phyloP scores from a whole-genome alignment of 2,113 vertebrate species.

The Tachycineta bicolor region DNA sequence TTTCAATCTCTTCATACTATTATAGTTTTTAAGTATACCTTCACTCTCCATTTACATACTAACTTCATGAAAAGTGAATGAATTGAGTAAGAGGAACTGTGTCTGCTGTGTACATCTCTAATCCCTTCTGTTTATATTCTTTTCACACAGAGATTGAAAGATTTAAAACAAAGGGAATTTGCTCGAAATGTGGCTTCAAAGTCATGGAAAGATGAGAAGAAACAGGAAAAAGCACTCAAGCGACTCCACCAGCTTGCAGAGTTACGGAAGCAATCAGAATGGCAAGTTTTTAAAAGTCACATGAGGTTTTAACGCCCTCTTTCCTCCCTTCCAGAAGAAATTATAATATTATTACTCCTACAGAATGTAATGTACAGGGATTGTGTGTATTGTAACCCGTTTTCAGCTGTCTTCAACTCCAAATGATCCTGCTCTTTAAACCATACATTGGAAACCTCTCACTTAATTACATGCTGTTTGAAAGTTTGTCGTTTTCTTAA shows the following conservation, averaged over 20 bases:
- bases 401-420: neutral
- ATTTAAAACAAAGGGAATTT: conserved; percentile 98
- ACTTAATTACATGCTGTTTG: conserved; percentile 23
- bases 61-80: neutral
- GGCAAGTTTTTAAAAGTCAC: conserved; percentile 74
- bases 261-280: conserved; percentile 87
- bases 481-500: neutral
- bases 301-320: neutral
- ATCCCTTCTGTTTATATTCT: conserved; percentile 1
- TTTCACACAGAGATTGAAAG: conserved; percentile 89
- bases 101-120: neutral
- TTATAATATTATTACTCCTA: neutral
- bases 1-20: neutral
- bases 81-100: neutral
- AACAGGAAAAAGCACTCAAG: conserved; percentile 95
- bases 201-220: conserved; percentile 98
- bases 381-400: neutral
- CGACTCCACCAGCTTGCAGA: conserved; percentile 93
- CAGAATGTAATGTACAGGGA: neutral
- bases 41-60: neutral
- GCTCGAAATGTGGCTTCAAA: conserved; percentile 97
- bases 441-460: conserved; percentile 14
- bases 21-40: neutral
- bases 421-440: conserved; percentile 27
- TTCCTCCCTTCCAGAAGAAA: neutral